Evolutionary conservation across 2,113 vertebrate genomes (phyloP).

Genomic region (Conger conger): DNA sequence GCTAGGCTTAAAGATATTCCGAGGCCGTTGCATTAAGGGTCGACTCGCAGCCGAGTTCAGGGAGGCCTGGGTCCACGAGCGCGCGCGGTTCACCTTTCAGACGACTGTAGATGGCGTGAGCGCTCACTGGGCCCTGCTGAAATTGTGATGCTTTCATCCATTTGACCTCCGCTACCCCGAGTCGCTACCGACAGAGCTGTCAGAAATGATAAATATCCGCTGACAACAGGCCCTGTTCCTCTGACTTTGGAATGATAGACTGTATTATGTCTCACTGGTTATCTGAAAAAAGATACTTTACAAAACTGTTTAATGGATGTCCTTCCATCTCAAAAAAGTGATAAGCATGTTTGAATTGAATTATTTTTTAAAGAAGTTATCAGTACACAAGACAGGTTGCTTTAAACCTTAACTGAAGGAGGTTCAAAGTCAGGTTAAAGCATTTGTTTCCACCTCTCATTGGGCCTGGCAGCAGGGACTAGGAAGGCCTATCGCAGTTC

Average conservation of each 20-base stretch:
- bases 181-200: conserved; percentile 40
- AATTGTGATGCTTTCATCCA: conserved; percentile 38
- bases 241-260: conserved; percentile 4
- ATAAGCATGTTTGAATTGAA: conserved; percentile 6
- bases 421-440: conserved; percentile 53
- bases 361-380: conserved; percentile 15
- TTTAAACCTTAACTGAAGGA: conserved; percentile 38
- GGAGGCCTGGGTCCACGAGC: too few relatives aligned
- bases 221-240: conserved; percentile 8
- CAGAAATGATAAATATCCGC: conserved; percentile 22
- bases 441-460: conserved; percentile 35
- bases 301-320: background rate
- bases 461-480: conserved; percentile 28
- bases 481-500: conserved; percentile 22
- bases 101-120: background rate
- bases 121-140: conserved; percentile 28
- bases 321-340: background rate
- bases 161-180: conserved; percentile 41
- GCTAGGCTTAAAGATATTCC: conserved; percentile 18
- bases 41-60: background rate
- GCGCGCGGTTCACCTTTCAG: conserved; percentile 1
- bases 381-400: conserved; percentile 13
- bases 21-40: background rate
- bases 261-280: conserved; percentile 18
- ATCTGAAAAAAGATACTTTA: conserved; percentile 14